Evolutionary conservation across 2,113 vertebrate species (phyloP).

Genomic region (Entelurus aequoreus): DNA sequence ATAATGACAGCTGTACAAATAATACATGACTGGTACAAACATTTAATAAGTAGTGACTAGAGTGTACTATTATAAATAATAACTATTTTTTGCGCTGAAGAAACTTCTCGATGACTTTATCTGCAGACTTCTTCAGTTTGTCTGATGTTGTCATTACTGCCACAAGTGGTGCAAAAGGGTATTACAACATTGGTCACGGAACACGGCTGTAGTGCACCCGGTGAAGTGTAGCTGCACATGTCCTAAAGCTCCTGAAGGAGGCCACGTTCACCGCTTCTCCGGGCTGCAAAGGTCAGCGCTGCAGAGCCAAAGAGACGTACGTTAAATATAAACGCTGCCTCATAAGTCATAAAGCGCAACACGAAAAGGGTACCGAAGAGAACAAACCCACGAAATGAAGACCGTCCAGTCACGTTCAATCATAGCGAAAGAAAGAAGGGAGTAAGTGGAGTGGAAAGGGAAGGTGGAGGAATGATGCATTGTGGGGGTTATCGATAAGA

Average conservation of each 20-base stretch:
- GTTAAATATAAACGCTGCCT: background rate
- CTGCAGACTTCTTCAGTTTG: no score
- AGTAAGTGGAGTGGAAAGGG: slow-evolving; percentile 2
- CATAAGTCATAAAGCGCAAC: background rate
- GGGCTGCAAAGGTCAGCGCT: slow-evolving; percentile 41
- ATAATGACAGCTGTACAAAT: no score
- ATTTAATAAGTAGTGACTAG: no score
- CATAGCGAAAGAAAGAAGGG: no score
- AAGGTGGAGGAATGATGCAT: background rate
- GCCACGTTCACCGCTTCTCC: slow-evolving; percentile 16
- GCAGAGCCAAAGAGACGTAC: slow-evolving; percentile 30
- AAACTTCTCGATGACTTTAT: no score
- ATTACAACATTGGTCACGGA: no score
- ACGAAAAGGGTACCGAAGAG: slow-evolving; percentile 1
- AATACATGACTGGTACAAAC: no score
- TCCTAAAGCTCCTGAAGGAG: background rate
- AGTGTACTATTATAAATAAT: no score
- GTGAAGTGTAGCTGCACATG: background rate
- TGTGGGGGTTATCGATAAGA: slow-evolving; percentile 8
- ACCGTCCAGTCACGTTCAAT: slow-evolving; percentile 31
- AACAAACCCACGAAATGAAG: slow-evolving; percentile 32
- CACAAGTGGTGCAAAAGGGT: no score
- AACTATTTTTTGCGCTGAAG: no score
- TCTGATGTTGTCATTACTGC: no score
- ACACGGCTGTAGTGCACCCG: no score